These are phyloP conservation scores for Polymixis lichenea DNA, from an alignment of 2,888 invertebrate genomes.

Conservation along the genomic window DNA sequence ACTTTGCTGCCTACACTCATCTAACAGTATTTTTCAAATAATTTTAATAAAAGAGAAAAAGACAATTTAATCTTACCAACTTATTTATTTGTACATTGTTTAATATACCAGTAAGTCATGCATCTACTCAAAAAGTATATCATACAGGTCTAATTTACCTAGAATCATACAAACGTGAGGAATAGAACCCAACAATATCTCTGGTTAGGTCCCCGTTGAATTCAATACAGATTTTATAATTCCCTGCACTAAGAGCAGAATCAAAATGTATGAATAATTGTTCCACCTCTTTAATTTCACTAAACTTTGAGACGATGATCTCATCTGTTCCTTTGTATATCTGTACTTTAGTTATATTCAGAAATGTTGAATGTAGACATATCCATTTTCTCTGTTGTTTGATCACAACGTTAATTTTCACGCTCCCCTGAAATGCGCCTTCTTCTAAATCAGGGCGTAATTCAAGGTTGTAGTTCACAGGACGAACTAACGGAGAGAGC, in stretches of 20 bases:
- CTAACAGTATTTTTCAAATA: too few relatives aligned
- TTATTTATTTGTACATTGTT: neutral
- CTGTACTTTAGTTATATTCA: slow-evolving; percentile 87
- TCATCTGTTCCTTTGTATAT: slow-evolving; percentile 74
- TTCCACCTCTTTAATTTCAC: slow-evolving; percentile 79
- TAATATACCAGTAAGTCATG: neutral
- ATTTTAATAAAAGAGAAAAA: too few relatives aligned
- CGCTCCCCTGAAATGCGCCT: slow-evolving; percentile 80
- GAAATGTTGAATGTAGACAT: slow-evolving; percentile 90
- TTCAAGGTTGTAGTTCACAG: slow-evolving; percentile 81
- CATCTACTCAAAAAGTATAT: neutral
- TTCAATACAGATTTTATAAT: slow-evolving; percentile 90
- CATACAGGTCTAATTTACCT: slow-evolving; percentile 76
- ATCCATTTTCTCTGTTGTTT: slow-evolving; percentile 82
- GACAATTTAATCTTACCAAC: neutral
- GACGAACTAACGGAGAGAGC: slow-evolving; percentile 77
- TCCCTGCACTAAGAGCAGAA: slow-evolving; percentile 74
- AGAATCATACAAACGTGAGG: slow-evolving; percentile 91
- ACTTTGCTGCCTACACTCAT: too few relatives aligned
- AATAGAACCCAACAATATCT: slow-evolving; percentile 94
- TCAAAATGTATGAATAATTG: slow-evolving; percentile 81
- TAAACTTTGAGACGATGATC: slow-evolving; percentile 75
- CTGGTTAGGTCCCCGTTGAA: slow-evolving; percentile 92
- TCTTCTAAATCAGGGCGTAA: slow-evolving; percentile 78
- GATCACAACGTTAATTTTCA: slow-evolving; percentile 82